Base-by-base conservation (phyloP, 2,888 invertebrate genomes). In the Drosophila acutilabella region DNA sequence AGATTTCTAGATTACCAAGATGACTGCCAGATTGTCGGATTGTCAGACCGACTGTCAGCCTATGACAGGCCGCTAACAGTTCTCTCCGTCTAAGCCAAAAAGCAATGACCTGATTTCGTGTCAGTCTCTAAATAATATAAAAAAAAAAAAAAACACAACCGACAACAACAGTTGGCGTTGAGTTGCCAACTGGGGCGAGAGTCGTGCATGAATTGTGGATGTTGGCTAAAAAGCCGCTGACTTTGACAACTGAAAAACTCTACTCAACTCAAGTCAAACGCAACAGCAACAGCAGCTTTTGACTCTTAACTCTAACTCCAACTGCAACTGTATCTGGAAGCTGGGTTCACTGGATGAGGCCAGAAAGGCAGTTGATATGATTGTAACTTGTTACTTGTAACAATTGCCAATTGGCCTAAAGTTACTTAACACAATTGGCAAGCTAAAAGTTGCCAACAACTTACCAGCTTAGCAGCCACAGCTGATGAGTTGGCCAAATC, bases 41-140 rank as follows among this genome's bases (percentile, higher is more conserved):
- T 8, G 48, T 13, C 40, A 23, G 58, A 38, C n/a, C 26, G 52
- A 26, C 41, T 26, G n/a, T 33, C 38, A 26, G 72, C 23, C 47
- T 53, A 58, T 58, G 47, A 40, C 68, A 54, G 30, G 42, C 45
- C 41, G 26, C 51, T 50, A 53, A 71, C 64, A 71, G 65, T 68
- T 72, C 74, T 68, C 36, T 36, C 48, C 50, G 54, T 42, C 48
- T 41, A 14, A 51, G 53, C 44, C 66, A 57, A 48, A 83, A 85
- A 80, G 72, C 86, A 88, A 79, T 88, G 82, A 77, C 88, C 82
- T 69, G 80, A 85, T 82, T 82, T 70, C 41, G 14, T 50, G 56
- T 42, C 48, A 33, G 48, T 48, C 48, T 30, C 23, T 23, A 20
- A 41, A 38, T 38, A 33, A 42, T 6, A 26, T 6, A 7, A 26